A percentile compares a stretch with the other conserved stretches of the same genome.
Conservation (phyloP, 2,797 vertebrate species). For the Allenopithecus nigroviridis region DNA sequence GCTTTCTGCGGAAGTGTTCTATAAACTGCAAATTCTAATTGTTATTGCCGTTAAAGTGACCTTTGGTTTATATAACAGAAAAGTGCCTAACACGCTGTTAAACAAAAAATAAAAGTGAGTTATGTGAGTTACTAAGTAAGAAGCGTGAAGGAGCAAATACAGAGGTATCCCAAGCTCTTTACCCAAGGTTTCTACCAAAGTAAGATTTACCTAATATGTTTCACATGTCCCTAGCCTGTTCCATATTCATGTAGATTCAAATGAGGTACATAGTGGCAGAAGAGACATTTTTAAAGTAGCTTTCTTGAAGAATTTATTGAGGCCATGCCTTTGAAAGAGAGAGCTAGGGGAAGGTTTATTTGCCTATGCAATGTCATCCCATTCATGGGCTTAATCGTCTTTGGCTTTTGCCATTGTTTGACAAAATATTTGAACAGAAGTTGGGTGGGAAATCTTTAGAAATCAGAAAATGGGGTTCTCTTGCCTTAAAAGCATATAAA, state of each 20-base stretch:
- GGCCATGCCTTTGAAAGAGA: not conserved
- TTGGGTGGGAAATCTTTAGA: not conserved
- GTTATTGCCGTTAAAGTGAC: not conserved
- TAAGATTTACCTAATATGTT: not conserved
- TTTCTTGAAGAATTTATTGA: not conserved
- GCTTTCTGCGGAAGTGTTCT: not conserved
- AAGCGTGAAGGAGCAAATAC: not conserved
- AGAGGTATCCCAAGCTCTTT: not conserved
- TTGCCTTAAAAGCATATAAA: conserved; percentile 12
- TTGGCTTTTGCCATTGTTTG: not conserved
- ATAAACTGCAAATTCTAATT: not conserved
- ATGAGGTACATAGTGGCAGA: not conserved
- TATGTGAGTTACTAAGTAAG: not conserved
- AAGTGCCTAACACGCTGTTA: not conserved
- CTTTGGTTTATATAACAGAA: not conserved
- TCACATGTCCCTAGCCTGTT: not conserved
- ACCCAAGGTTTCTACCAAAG: not conserved
- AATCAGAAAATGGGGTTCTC: conserved; percentile 11
- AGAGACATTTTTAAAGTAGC: not conserved
- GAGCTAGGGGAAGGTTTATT: not conserved
- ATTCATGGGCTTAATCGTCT: not conserved
- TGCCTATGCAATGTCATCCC: not conserved
- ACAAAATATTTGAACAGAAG: not conserved
- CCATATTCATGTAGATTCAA: not conserved
- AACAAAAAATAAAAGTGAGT: not conserved